phyloP scores from a whole-genome alignment of 2,113 vertebrate species.

The Bubo bubo region DNA sequence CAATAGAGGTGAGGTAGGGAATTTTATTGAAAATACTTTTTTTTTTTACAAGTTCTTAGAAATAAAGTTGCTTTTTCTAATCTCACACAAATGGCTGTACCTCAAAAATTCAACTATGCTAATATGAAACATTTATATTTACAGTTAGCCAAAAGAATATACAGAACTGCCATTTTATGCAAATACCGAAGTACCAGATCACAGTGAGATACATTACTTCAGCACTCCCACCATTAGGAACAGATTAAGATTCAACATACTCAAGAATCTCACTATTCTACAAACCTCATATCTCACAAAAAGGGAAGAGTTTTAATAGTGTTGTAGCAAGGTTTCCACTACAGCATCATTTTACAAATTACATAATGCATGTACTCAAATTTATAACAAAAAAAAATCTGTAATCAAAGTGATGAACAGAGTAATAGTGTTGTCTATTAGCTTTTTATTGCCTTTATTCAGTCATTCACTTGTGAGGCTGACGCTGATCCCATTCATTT shows the following conservation, averaged over 20 bases:
- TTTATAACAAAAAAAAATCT: not conserved
- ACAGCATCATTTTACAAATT: slow-evolving; percentile 25
- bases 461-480: not conserved
- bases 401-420: not conserved
- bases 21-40: slow-evolving; percentile 69
- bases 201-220: slow-evolving; percentile 73
- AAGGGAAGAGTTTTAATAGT: slow-evolving; percentile 56
- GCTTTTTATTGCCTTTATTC: slow-evolving; percentile 58
- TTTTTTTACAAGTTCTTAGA: slow-evolving; percentile 65
- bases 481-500: not conserved
- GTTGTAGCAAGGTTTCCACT: slow-evolving; percentile 31
- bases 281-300: slow-evolving; percentile 64
- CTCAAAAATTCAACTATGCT: slow-evolving; percentile 76
- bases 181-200: slow-evolving; percentile 69
- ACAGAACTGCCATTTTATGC: slow-evolving; percentile 72
- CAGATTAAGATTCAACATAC: slow-evolving; percentile 33
- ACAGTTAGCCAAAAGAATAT: slow-evolving; percentile 75
- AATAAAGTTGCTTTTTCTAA: slow-evolving; percentile 66
- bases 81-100: slow-evolving; percentile 73
- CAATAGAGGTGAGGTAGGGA: slow-evolving; percentile 59
- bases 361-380: not conserved
- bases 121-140: slow-evolving; percentile 79
- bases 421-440: not conserved
- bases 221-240: slow-evolving; percentile 75
- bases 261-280: slow-evolving; percentile 71